Evolutionary conservation across 2,797 vertebrate genomes (phyloP), one percentile per base, ranked within the genome.

Genomic region (Arremon aurantiirostris): DNA sequence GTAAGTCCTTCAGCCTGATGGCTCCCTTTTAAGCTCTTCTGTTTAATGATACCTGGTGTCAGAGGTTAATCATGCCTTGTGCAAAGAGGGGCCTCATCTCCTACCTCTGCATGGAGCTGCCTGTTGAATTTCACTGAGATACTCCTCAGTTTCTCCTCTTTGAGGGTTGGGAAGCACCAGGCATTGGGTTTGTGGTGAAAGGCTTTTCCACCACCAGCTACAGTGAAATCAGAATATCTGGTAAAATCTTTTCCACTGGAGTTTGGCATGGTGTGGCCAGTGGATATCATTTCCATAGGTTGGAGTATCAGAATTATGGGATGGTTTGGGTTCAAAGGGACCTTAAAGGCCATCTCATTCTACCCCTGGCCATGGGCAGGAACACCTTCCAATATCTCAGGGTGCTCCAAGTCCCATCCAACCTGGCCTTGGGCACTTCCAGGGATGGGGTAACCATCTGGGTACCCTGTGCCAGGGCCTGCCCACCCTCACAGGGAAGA

Each of bases 61-160:
- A 32, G 60, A 94, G 95, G 96, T 95, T 94, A 96, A 92, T 95
- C 37, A 35, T 22, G 42, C 82, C 71, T 83, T 65, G 65, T 7
- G 26, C 75, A 78, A 85, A 63, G 70, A 79, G 27, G 21, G 16
- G 28, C 57, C 69, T 87, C 44, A 1, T 90, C 61, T 82, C 17
- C 2, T 39, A 2, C 35, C 66, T 89, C 63, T 82, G 55, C 60
- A 14, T 0, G 11, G 73, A 24, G 42, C 41, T 65, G 55, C 63
- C 70, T 68, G 37, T 60, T 83, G 63, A 34, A 41, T 90, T 93
- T 83, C 8, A 2, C 9, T 32, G 50, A 46, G 80, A 24, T 53
- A 26, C 47, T 92, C 73, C 65, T 91, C 81, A 37, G 12, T 60
- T 80, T 60, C 70, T 34, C 17, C 44, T 65, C 65, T 79, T 55